Percentiles rank a stretch among this genome's conserved stretches.
Evolutionary conservation across 1,140 invertebrate species (phyloP).

Genomic region (Drosophila pruinosa): DNA sequence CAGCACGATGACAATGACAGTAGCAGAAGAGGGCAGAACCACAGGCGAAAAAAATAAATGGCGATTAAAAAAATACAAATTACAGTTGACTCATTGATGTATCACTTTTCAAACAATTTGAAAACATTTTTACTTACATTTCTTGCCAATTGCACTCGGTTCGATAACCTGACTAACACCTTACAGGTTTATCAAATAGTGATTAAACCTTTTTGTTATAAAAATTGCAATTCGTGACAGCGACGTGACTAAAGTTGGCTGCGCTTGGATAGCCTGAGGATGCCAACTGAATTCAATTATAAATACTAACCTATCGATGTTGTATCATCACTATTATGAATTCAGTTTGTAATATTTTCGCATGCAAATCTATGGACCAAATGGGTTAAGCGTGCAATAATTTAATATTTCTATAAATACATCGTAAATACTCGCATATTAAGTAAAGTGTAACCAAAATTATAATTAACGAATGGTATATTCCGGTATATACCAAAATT

Average conservation of each 20-base stretch:
- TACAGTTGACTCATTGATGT: not conserved
- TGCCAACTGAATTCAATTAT: conserved; percentile 12
- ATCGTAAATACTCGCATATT: no score
- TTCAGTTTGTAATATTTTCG: conserved; percentile 15
- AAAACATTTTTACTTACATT: conserved; percentile 44
- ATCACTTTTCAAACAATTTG: not conserved
- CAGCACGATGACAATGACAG: conserved; percentile 50
- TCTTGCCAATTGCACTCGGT: conserved; percentile 16
- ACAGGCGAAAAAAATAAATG: conserved; percentile 71
- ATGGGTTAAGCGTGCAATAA: conserved; percentile 26
- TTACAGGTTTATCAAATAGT: conserved; percentile 44
- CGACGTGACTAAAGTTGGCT: conserved; percentile 74
- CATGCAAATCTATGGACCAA: conserved; percentile 22
- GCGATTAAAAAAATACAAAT: conserved; percentile 55
- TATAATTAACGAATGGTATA: no score
- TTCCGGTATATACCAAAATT: no score
- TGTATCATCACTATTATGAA: conserved; percentile 29
- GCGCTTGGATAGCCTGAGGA: conserved; percentile 41
- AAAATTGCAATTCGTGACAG: conserved; percentile 79
- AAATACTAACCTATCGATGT: conserved; percentile 1
- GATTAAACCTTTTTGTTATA: conserved; percentile 59
- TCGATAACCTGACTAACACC: conserved; percentile 38
- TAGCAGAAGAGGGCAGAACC: conserved; percentile 48
- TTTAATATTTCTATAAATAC: no score
- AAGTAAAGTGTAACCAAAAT: no score